A percentile compares a stretch with the other conserved stretches of the same genome.
phyloP scores from a whole-genome alignment of 2,888 invertebrate genomes.

The Hemistola chrysoprasaria region DNA sequence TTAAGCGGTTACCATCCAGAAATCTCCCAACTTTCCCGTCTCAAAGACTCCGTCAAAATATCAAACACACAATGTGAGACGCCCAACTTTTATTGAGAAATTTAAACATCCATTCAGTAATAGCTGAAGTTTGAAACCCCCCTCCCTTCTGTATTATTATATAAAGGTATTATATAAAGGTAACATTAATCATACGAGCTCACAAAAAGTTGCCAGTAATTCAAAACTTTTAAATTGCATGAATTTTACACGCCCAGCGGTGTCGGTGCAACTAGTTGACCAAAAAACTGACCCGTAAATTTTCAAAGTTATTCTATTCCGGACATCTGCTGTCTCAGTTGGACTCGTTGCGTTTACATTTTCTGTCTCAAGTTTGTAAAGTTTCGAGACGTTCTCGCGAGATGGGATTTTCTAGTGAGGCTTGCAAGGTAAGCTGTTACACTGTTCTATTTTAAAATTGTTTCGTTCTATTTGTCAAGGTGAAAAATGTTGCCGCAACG shows the following conservation, averaged over 20 bases:
- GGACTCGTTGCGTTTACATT: constrained; percentile 33
- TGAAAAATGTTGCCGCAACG: constrained; percentile 17
- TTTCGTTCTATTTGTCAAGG: constrained; percentile 24
- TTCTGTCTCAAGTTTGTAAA: constrained; percentile 24
- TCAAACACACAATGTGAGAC: constrained; percentile 54
- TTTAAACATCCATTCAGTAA: constrained; percentile 67
- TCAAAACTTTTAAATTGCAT: constrained; percentile 52
- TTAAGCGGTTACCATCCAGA: constrained; percentile 42
- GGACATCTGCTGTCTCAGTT: constrained; percentile 44
- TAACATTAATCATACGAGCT: constrained; percentile 47
- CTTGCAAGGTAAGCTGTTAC: constrained; percentile 20
- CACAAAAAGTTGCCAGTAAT: constrained; percentile 48
- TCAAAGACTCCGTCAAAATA: constrained; percentile 56
- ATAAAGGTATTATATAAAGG: constrained; percentile 41
- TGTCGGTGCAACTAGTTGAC: constrained; percentile 37
- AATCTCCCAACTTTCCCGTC: constrained; percentile 38
- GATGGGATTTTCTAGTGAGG: constrained; percentile 18
- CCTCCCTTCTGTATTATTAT: no score
- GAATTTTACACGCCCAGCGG: constrained; percentile 48
- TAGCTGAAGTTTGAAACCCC: constrained; percentile 53
- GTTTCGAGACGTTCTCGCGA: constrained; percentile 15
- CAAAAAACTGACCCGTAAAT: constrained; percentile 53
- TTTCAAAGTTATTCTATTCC: constrained; percentile 49
- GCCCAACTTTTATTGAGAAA: constrained; percentile 62
- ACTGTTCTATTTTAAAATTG: constrained; percentile 25